Base-by-base conservation (phyloP, 2,888 invertebrate genomes). In the Elmis aenea region DNA sequence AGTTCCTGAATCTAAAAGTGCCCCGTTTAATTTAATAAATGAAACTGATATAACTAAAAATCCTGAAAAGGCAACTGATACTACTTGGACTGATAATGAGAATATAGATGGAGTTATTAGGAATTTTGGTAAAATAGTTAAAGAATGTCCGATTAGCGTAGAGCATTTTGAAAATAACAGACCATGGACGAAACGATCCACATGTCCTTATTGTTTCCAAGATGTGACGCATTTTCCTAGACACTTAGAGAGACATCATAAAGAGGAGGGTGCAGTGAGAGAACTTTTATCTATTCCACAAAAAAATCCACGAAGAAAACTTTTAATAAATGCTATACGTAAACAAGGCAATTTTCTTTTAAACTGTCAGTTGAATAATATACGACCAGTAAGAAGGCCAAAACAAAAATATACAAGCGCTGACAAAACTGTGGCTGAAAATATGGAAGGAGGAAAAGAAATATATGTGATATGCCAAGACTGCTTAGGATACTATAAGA, bases 191-290 rank as follows among this genome's bases (percentile, higher is more conserved):
- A 41, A 46, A 38, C 34, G 41, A 18, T 15, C 22, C 23, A 13
- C 35, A n/a, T 46, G 44, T 38, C 41, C 42, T 18, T 45, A 44
- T 32, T 44, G 46, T 33, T 26, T 31, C 24, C 22, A 26, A 26
- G 44, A 45, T 9, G 38, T 44, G 6, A 44, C 41, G 20, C 44
- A 46, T 12, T 46, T 46, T 36, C 32, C 46, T 8, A 34, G 45
- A 16, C 42, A 45, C 26, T 33, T 45, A 24, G 10, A 27, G 25
- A 16, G 41, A 13, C 35, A 42, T 26, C 41, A 47, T 34, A 15
- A 27, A 26, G 26, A 44, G 9, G 44, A 44, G 32, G 41, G 41
- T 22, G 46, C 38, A 22, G 41, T 46, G 10, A 34, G 33, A 32
- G 37, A 44, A 33, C 29, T 36, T 9, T 16, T 33, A 26, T 13